A percentile compares a stretch with the other conserved stretches of the same genome.
phyloP scores from a whole-genome alignment of 2,888 invertebrate species.

The Hirtodrosophila trivittata region DNA sequence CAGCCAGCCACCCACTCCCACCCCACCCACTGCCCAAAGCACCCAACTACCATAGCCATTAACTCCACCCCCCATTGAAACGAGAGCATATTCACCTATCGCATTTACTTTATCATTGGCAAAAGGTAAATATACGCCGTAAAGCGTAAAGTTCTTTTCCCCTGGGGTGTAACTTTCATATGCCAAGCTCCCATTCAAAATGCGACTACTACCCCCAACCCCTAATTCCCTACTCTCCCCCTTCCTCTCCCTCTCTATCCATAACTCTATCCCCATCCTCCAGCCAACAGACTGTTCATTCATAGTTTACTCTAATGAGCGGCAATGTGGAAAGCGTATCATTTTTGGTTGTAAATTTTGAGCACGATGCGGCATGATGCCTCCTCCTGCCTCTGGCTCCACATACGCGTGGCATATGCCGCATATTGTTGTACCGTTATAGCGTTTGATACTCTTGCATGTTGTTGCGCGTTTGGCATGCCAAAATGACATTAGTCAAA shows the following conservation, averaged over 20 bases:
- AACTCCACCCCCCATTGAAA: slow-evolving; percentile 20
- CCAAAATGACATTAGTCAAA: slow-evolving; percentile 77
- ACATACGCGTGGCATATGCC: slow-evolving; percentile 41
- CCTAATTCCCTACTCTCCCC: slow-evolving; percentile 4
- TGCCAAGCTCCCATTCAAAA: too few relatives aligned
- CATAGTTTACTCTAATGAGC: slow-evolving; percentile 71
- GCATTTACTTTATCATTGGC: slow-evolving; percentile 67
- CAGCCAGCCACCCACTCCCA: not conserved
- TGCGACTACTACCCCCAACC: too few relatives aligned
- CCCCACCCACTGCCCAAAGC: not conserved
- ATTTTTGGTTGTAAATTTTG: slow-evolving; percentile 55
- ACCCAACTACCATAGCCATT: slow-evolving; percentile 9
- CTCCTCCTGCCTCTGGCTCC: too few relatives aligned
- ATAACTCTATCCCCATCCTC: too few relatives aligned
- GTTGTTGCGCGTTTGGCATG: slow-evolving; percentile 69
- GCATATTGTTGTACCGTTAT: slow-evolving; percentile 32
- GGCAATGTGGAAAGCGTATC: slow-evolving; percentile 61
- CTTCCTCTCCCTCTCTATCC: not conserved
- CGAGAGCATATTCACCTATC: slow-evolving; percentile 57
- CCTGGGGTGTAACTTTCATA: slow-evolving; percentile 54
- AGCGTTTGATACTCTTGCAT: slow-evolving; percentile 58
- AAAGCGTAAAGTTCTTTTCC: slow-evolving; percentile 49
- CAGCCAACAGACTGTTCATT: too few relatives aligned
- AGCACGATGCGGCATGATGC: too few relatives aligned
- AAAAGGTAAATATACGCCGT: slow-evolving; percentile 74